phyloP scores from a whole-genome alignment of 2,888 invertebrate genomes.

The Heliconius cydno region DNA sequence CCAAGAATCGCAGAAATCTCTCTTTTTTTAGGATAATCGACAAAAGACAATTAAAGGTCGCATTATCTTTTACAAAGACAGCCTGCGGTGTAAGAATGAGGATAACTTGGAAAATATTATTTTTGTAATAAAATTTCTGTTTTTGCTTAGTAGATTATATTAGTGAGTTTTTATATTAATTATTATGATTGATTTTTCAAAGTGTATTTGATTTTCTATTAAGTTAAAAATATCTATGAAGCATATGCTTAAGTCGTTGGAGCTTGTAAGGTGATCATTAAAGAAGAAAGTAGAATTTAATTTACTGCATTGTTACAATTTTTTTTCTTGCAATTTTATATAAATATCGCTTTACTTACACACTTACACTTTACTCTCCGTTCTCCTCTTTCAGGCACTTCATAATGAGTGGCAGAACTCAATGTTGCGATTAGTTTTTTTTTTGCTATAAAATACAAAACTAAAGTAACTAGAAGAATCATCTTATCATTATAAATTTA shows the following conservation, averaged over 20 bases:
- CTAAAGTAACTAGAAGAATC: too few species aligned
- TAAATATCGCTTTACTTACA: too few species aligned
- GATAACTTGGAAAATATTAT: not conserved
- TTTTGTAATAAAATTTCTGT: not conserved
- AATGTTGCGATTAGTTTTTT: too few species aligned
- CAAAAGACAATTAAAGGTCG: constrained; percentile 19
- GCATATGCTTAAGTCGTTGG: not conserved
- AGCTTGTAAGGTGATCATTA: too few species aligned
- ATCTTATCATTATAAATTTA: too few species aligned
- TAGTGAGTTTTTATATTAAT: not conserved
- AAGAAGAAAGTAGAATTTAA: too few species aligned
- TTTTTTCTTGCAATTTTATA: too few species aligned
- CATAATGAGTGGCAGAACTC: too few species aligned
- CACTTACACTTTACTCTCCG: too few species aligned
- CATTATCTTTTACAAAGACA: not conserved
- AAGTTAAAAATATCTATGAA: not conserved
- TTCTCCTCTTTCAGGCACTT: too few species aligned
- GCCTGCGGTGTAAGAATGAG: not conserved
- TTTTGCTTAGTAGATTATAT: not conserved
- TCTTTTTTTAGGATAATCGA: not conserved
- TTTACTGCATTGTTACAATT: too few species aligned
- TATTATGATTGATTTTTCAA: not conserved
- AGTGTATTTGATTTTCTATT: not conserved
- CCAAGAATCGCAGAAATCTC: constrained; percentile 6
- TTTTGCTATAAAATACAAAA: too few species aligned